A percentile compares a stretch with the other conserved stretches of the same genome.
Conservation (phyloP, 2,888 invertebrate genomes). For the Sarcophaga carnaria region DNA sequence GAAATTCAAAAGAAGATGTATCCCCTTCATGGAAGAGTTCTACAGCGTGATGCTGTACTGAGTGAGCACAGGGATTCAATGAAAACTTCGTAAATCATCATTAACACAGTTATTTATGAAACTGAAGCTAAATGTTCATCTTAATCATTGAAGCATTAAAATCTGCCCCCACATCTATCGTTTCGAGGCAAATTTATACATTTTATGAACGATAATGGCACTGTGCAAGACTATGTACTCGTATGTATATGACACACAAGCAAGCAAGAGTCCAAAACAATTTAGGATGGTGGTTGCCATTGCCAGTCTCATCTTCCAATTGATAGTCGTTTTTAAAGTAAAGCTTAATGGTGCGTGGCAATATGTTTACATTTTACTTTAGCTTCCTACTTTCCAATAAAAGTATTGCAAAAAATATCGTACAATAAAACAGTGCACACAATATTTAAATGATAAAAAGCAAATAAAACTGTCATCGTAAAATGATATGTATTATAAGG, state of each 20-base stretch:
- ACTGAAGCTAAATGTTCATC: slow-evolving; percentile 58
- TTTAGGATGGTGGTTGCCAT: slow-evolving; percentile 59
- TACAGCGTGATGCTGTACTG: background rate
- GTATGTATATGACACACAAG: slow-evolving; percentile 20
- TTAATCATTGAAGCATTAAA: slow-evolving; percentile 61
- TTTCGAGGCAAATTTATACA: slow-evolving; percentile 49
- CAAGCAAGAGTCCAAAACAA: slow-evolving; percentile 50
- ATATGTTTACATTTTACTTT: slow-evolving; percentile 54
- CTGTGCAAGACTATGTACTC: slow-evolving; percentile 1
- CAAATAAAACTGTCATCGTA: slow-evolving; percentile 63
- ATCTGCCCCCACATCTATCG: slow-evolving; percentile 37
- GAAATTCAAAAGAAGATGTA: background rate
- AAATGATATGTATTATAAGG: slow-evolving; percentile 59
- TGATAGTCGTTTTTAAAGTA: slow-evolving; percentile 55
- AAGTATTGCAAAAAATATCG: background rate
- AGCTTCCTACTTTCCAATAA: background rate
- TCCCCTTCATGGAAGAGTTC: slow-evolving; percentile 2
- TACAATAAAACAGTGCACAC: background rate
- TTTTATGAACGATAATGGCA: slow-evolving; percentile 45
- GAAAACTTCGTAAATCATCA: slow-evolving; percentile 57
- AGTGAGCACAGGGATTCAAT: background rate
- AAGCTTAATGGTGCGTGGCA: slow-evolving; percentile 68
- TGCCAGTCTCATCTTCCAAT: slow-evolving; percentile 25
- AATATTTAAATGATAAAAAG: slow-evolving; percentile 50
- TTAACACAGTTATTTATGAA: slow-evolving; percentile 65